Conservation (phyloP, 2,797 vertebrate species). For the Cossypha polioptera region DNA sequence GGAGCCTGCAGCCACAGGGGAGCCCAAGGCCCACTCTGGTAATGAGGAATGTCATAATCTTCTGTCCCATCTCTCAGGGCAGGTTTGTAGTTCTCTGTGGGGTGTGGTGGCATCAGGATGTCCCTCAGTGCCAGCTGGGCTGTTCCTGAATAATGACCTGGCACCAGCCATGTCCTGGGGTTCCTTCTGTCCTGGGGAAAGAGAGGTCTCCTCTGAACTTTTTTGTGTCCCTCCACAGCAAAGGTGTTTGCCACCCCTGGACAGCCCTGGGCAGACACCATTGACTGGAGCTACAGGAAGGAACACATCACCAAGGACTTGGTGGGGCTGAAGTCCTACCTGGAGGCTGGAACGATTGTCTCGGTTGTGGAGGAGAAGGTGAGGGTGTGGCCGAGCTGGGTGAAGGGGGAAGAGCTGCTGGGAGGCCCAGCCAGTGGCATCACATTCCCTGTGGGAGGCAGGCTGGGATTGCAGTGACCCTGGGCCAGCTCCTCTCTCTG, state of each 20-base stretch:
- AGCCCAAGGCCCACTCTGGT: background rate
- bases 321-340: constrained; percentile 78
- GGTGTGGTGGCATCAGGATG: background rate
- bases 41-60: background rate
- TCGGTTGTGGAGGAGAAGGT: constrained; percentile 86
- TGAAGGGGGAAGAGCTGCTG: background rate
- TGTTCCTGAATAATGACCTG: background rate
- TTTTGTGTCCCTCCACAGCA: constrained; percentile 40
- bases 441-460: background rate
- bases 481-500: background rate
- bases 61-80: background rate
- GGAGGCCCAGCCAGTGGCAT: background rate
- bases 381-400: background rate
- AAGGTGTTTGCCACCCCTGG: constrained; percentile 70
- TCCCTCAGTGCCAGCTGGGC: background rate
- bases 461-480: background rate
- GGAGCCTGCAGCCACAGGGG: background rate
- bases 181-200: background rate
- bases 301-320: constrained; percentile 71
- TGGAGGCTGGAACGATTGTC: constrained; percentile 75
- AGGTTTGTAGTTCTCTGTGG: background rate
- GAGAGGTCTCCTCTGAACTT: background rate
- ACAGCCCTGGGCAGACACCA: constrained; percentile 75
- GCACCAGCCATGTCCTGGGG: accelerated
- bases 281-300: constrained; percentile 73